A percentile compares a stretch with the other conserved stretches of the same genome.
These are phyloP conservation scores for Galago senegalensis DNA, from an alignment of 2,797 vertebrate genomes.

Conservation along the genomic window DNA sequence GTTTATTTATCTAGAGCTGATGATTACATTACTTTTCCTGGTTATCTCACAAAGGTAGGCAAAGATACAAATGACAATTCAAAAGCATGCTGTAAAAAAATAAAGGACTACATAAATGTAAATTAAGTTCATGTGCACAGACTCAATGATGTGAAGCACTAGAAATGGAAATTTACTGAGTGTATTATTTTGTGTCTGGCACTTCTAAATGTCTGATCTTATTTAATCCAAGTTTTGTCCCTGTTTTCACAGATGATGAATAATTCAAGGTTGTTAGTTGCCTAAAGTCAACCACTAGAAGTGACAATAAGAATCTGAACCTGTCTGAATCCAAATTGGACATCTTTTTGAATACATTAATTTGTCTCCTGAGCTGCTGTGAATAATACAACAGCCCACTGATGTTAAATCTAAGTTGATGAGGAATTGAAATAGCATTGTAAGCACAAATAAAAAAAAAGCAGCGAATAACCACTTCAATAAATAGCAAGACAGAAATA, in stretches of 20 bases:
- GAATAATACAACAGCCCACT: not conserved
- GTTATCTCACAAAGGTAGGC: not conserved
- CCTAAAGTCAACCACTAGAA: constrained; percentile 49
- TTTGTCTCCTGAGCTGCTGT: constrained; percentile 13
- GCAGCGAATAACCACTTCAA: not conserved
- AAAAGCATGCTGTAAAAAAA: constrained; percentile 36
- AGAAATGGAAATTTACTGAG: constrained; percentile 22
- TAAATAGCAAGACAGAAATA: not conserved
- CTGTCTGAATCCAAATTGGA: constrained; percentile 9
- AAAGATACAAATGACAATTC: constrained; percentile 44
- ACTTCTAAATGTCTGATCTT: constrained; percentile 16
- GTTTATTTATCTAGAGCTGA: constrained; percentile 25
- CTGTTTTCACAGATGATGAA: constrained; percentile 39
- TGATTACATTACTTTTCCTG: constrained; percentile 12
- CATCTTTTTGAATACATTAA: not conserved
- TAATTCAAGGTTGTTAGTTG: constrained; percentile 31
- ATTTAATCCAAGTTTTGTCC: constrained; percentile 48
- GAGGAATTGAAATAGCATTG: constrained; percentile 38
- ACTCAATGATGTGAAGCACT: not conserved
- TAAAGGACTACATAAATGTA: constrained; percentile 45
- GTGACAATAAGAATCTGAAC: constrained; percentile 18
- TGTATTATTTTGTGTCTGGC: not conserved
- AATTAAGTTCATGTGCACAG: constrained; percentile 36
- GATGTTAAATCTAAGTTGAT: constrained; percentile 14
- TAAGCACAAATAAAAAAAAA: not conserved